Evolutionary conservation across 1,140 invertebrate genomes (phyloP).

Genomic region (Chymomyza costata): DNA sequence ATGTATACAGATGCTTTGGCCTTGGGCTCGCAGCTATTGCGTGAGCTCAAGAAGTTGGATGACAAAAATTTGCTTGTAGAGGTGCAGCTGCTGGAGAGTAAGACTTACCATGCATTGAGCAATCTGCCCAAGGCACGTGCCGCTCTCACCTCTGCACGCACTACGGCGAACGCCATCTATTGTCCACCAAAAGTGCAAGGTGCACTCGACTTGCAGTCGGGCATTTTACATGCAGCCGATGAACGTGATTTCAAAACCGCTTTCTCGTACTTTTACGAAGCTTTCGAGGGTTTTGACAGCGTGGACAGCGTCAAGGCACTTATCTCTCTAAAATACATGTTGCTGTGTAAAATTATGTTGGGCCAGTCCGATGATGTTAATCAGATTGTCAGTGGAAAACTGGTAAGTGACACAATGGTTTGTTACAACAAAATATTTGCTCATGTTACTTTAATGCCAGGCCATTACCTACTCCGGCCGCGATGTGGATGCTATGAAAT

Average conservation of each 20-base stretch:
- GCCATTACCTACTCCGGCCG: conserved; percentile 96
- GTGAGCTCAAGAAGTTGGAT: conserved; percentile 98
- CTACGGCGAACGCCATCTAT: conserved; percentile 99
- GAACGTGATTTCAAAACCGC: conserved; percentile 99
- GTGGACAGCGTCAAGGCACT: conserved; percentile 94
- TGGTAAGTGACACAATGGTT: conserved; percentile 75
- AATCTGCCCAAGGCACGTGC: conserved; percentile 98
- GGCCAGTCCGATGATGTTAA: conserved; percentile 97
- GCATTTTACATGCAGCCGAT: conserved; percentile 98
- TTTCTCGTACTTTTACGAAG: conserved; percentile 99
- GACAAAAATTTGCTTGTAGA: conserved; percentile 99
- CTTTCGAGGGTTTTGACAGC: conserved; percentile 99
- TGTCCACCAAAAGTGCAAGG: conserved; percentile 99
- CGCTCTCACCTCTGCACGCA: conserved; percentile 97
- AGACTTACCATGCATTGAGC: conserved; percentile 97
- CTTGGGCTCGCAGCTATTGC: conserved; percentile 89
- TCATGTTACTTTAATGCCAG: conserved; percentile 16
- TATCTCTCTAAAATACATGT: conserved; percentile 98
- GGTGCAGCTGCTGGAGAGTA: conserved; percentile 96
- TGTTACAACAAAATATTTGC: not conserved
- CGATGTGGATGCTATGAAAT: conserved; percentile 98
- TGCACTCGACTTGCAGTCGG: conserved; percentile 97
- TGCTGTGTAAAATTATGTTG: conserved; percentile 98
- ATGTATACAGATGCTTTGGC: conserved; percentile 91
- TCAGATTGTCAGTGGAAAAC: conserved; percentile 95